Evolutionary conservation across 2,888 invertebrate species (phyloP), one percentile per base, ranked within the genome.

Genomic region (Lycia hirtaria): DNA sequence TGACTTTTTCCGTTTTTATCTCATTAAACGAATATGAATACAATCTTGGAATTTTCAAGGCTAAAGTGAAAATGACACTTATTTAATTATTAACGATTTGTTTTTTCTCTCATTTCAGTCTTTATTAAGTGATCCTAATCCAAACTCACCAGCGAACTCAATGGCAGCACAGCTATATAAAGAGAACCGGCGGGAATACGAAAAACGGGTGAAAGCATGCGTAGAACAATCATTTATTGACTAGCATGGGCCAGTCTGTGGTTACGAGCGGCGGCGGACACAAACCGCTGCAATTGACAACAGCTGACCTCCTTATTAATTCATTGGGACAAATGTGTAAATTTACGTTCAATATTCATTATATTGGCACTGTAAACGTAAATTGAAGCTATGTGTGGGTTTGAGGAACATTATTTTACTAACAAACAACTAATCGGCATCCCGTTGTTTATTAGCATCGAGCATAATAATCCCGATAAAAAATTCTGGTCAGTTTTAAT

Each of bases 141-240:
- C 99, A 72, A 99, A 99, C 93, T 99, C 98, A 74, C 99, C 99
- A 80, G 99, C 99, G 75, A 99, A 99, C 92, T 98, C 98, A 75
- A 97, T 98, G 95, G 99, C 99, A 81, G 99, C 99, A 73, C 99
- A 99, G 93, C 95, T 99, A 81, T 99, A 99, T 93, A 98, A 99
- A 94, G 99, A 99, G 93, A 99, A 99, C 91, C 95, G 98, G 80
- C 95, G 99, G 81, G 99, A 99, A 93, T 99, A 99, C 91, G 99
- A 99, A 94, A 99, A 99, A 93, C 95, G 98, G 94, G 99, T 99
- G 83, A 98, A 98, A 94, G 98, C 98, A 82, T 98, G 99, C 92
- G 99, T 99, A 85, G 99, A 99, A 94, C 98, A 99, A 93, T 98
- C 98, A 93, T 99, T 99, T 96, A 96, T 97, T 93, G 97, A 97